These are phyloP conservation scores for Tholera decimalis DNA, from an alignment of 2,888 invertebrate species.

Conservation along the genomic window DNA sequence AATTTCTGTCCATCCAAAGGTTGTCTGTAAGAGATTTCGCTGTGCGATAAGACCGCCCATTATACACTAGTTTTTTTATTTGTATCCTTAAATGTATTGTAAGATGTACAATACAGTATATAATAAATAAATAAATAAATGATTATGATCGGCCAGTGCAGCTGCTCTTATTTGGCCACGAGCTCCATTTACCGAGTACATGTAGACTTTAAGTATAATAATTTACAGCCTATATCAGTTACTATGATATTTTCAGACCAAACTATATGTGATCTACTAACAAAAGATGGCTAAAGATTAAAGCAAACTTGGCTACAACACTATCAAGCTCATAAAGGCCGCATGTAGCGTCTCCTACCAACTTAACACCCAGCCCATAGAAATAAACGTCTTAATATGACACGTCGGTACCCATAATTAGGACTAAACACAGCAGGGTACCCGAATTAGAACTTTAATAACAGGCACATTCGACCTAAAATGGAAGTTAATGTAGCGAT, in stretches of 20 bases:
- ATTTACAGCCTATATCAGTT: not conserved
- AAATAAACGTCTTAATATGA: constrained; percentile 61
- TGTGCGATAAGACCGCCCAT: too few species aligned
- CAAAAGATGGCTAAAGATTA: constrained; percentile 16
- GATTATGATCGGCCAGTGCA: too few species aligned
- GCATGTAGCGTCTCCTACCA: constrained; percentile 36
- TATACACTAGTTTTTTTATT: too few species aligned
- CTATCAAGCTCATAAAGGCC: constrained; percentile 41
- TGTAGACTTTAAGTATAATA: too few species aligned
- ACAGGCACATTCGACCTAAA: constrained; percentile 69
- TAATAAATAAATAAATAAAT: too few species aligned
- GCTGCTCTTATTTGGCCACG: too few species aligned
- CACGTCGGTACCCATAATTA: constrained; percentile 62
- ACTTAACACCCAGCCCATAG: constrained; percentile 53
- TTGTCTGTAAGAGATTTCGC: too few species aligned
- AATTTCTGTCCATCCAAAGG: too few species aligned
- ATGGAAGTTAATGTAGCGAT: constrained; percentile 75
- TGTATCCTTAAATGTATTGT: too few species aligned
- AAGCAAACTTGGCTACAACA: constrained; percentile 27
- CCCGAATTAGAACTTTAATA: constrained; percentile 76
- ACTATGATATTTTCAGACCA: not conserved
- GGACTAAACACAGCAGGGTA: constrained; percentile 60
- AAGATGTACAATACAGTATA: too few species aligned
- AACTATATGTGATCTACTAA: not conserved
- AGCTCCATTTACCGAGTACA: too few species aligned